phyloP scores from a whole-genome alignment of 2,797 vertebrate species.

The Amblyraja radiata region DNA sequence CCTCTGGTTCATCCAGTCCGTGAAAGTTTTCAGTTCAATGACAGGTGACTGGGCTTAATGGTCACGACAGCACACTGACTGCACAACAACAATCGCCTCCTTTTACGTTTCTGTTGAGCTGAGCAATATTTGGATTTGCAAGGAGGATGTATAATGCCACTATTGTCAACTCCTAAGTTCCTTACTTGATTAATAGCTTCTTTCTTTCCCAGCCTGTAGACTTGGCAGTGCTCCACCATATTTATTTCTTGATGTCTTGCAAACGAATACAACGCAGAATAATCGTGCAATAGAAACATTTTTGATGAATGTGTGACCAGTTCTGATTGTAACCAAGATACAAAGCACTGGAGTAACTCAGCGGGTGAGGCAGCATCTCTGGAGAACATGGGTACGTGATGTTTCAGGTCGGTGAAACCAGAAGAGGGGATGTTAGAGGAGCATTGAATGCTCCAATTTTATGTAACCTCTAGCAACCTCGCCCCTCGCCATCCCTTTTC shows the following conservation, averaged over 20 bases:
- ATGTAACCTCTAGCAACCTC: too few relatives aligned
- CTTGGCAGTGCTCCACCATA: conserved; percentile 16
- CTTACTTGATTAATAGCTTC: conserved; percentile 4
- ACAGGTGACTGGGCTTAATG: neutral
- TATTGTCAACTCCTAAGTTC: neutral
- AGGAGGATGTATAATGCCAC: neutral
- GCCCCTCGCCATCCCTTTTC: too few relatives aligned
- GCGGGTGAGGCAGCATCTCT: too few relatives aligned
- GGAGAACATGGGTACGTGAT: too few relatives aligned
- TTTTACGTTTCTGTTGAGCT: neutral
- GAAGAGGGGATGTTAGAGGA: too few relatives aligned
- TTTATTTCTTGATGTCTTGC: neutral
- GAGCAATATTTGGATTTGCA: neutral
- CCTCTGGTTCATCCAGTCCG: neutral
- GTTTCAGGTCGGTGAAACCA: too few relatives aligned
- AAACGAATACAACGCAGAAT: neutral
- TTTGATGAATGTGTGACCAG: neutral
- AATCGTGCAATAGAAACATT: neutral
- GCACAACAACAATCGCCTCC: neutral
- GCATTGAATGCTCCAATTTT: too few relatives aligned
- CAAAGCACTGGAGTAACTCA: too few relatives aligned
- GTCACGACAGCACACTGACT: neutral
- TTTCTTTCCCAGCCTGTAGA: neutral
- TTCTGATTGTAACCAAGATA: neutral
- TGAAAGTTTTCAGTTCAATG: neutral